Evolutionary conservation across 2,888 invertebrate genomes (phyloP), one percentile per base, ranked within the genome.

Genomic region (Odontothrips loti): DNA sequence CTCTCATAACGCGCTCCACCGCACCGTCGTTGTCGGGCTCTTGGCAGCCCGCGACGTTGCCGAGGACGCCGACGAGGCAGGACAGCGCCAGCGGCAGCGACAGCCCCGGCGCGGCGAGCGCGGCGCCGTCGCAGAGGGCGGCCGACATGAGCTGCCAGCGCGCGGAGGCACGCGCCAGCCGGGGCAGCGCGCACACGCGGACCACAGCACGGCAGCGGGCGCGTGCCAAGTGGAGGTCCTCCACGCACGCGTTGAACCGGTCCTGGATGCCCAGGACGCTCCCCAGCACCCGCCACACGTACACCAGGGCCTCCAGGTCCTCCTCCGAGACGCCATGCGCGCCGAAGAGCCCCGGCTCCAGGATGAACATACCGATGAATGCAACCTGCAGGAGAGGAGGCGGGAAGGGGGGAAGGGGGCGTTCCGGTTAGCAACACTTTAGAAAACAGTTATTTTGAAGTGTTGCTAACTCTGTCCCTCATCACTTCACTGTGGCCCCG

Each of bases 321-420:
- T 51, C 80, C n/a, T 80, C 80, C 15, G 80, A n/a, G 51, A 58
- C 80, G 51, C 27, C 3, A 58, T 43, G 58, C 80, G 80, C 80
- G 23, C 80, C 80, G 80, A 80, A 80, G 58, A n/a, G 23, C 15
- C 29, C 58, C 6, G 84, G 83, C 80, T 82, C 83, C 27, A 87
- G 84, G 34, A 87, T 84, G 20, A 87, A 84, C 23, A 85, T 82
- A 3, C 87, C 88, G 47, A 88, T 84, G 82, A 88, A 88, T 0
- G 87, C 88, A 83, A 86, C 85, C 82, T 87, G 87, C 68, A 23
- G 2, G 34, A 6, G 23, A 23, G 68, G 4, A 43, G n/a, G n/a
- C 51, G 51, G 51, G 51, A 1, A 12, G 6, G 51, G n/a, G n/a
- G n/a, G n/a, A n/a, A n/a, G n/a, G n/a, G n/a, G n/a, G n/a, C n/a